These are phyloP conservation scores for Drymonia ruficornis DNA, from an alignment of 2,888 invertebrate species.

Conservation along the genomic window DNA sequence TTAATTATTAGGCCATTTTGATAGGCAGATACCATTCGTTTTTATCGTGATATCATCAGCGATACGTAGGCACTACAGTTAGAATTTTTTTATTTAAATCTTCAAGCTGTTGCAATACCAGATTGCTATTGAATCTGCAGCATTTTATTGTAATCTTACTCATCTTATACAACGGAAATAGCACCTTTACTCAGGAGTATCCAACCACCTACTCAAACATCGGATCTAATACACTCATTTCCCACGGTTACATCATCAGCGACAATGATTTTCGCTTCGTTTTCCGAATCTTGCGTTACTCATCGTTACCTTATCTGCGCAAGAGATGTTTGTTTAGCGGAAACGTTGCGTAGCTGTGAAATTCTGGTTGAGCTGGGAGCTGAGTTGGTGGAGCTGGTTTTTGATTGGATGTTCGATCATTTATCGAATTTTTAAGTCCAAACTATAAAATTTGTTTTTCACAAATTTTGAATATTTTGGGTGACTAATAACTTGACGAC, in stretches of 20 bases:
- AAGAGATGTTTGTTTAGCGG: slow-evolving; percentile 11
- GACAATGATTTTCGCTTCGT: not conserved
- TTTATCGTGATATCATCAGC: not conserved
- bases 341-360: slow-evolving; percentile 7
- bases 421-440: not conserved
- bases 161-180: not conserved
- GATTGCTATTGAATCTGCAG: not conserved
- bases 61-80: too few species aligned
- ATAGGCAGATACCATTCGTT: not conserved
- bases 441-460: too few species aligned
- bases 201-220: slow-evolving; percentile 5
- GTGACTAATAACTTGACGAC: too few species aligned
- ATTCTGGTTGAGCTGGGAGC: too few species aligned
- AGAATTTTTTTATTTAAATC: too few species aligned
- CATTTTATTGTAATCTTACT: not conserved
- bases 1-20: slow-evolving; percentile 2
- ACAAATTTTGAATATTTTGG: too few species aligned
- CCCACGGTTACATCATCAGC: not conserved
- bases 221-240: not conserved
- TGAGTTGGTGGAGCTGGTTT: slow-evolving; percentile 3
- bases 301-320: not conserved
- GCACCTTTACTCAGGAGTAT: not conserved
- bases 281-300: not conserved
- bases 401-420: not conserved
- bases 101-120: too few species aligned